These are phyloP conservation scores for Chroicocephalus ridibundus DNA, from an alignment of 2,113 vertebrate species.

Conservation along the genomic window DNA sequence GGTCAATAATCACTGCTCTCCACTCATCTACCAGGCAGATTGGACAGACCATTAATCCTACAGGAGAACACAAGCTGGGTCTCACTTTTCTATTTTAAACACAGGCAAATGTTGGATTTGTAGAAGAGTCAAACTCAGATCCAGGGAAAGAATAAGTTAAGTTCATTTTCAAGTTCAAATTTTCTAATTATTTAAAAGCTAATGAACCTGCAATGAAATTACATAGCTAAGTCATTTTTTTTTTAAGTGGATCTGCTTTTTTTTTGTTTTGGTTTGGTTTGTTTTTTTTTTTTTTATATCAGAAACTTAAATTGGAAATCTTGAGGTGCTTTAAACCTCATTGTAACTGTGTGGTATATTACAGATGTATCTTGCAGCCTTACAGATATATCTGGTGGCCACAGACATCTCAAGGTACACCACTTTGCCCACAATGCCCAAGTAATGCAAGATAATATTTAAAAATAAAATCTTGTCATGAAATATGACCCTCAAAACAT, in stretches of 20 bases:
- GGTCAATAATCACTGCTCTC: too few species aligned
- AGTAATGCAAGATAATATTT: neutral
- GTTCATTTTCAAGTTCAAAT: neutral
- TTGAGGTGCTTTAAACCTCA: neutral
- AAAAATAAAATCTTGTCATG: neutral
- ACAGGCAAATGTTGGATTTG: neutral
- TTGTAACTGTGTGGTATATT: neutral
- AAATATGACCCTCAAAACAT: neutral
- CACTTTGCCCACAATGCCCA: neutral
- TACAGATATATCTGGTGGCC: neutral
- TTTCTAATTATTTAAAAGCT: neutral
- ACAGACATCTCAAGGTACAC: neutral
- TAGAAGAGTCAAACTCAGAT: neutral
- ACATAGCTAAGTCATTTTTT: too few species aligned
- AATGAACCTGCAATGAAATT: neutral
- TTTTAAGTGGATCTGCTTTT: neutral
- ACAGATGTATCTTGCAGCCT: neutral
- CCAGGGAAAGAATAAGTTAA: neutral
- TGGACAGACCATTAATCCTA: neutral
- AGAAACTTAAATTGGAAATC: neutral
- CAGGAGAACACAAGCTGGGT: neutral
- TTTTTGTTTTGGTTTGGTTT: too few species aligned
- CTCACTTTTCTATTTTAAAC: neutral
- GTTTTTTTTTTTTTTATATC: neutral
- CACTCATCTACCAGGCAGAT: neutral